Conservation (phyloP, 2,797 vertebrate genomes). For the Sebastes melanostomus region DNA sequence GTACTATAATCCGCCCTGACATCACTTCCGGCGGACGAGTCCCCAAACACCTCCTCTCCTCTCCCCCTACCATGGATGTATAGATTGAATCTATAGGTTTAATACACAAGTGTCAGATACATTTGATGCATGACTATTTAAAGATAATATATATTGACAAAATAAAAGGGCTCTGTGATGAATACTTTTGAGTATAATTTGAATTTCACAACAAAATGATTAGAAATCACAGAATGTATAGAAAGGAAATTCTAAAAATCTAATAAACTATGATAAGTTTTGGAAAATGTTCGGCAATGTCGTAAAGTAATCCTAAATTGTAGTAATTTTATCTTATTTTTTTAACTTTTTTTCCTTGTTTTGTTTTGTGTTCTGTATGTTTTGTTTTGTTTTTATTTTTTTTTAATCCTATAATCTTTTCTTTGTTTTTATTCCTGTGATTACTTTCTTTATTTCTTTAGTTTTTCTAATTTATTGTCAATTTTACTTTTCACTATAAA, state of each 20-base stretch:
- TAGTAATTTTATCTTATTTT: not conserved
- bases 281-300: not conserved
- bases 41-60: not conserved
- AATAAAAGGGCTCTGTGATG: too few species aligned
- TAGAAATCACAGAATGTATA: not conserved
- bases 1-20: not conserved
- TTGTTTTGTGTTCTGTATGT: too few species aligned
- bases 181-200: not conserved
- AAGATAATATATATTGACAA: not conserved
- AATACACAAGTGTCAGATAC: not conserved
- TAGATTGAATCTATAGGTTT: too few species aligned
- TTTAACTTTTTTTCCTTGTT: too few species aligned
- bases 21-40: constrained; percentile 53
- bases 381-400: not conserved
- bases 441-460: too few species aligned
- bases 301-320: too few species aligned
- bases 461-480: too few species aligned
- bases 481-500: too few species aligned
- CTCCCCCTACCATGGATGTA: too few species aligned
- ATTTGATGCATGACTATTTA: not conserved
- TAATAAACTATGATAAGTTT: too few species aligned
- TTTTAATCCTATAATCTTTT: too few species aligned
- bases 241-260: not conserved
- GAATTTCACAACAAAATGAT: not conserved
- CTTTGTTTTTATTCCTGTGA: too few species aligned